Percentiles rank a stretch among this genome's conserved stretches.
phyloP scores from a whole-genome alignment of 2,797 vertebrate genomes.

The Platalea minor region DNA sequence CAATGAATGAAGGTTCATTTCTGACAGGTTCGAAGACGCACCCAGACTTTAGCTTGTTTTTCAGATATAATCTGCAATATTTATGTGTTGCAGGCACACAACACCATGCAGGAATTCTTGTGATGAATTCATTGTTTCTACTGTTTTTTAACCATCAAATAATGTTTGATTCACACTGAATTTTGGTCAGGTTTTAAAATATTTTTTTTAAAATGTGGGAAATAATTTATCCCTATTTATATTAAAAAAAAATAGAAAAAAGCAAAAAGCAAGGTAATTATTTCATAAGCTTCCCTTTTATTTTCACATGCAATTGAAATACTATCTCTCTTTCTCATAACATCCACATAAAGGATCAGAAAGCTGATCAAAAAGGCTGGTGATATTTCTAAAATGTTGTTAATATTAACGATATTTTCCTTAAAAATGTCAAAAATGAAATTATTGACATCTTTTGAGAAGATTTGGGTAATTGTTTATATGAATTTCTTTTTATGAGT shows the following conservation, averaged over 20 bases:
- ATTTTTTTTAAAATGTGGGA: not conserved
- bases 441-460: not conserved
- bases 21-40: not conserved
- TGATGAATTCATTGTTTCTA: not conserved
- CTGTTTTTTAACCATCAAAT: not conserved
- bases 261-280: not conserved
- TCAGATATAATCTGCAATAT: conserved; percentile 12
- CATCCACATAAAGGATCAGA: not conserved
- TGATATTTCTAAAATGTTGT: not conserved
- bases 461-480: not conserved
- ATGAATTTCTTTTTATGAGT: not conserved
- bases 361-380: not conserved
- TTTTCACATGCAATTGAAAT: not conserved
- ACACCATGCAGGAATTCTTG: not conserved
- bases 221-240: not conserved
- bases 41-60: conserved; percentile 13
- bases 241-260: not conserved
- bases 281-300: not conserved
- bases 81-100: not conserved
- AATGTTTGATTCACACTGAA: not conserved
- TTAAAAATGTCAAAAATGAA: not conserved
- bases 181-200: not conserved
- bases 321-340: not conserved
- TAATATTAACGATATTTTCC: not conserved
- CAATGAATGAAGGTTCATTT: conserved; percentile 20